Conservation (phyloP, 2,797 vertebrate genomes). For the Sebastes paucispinis region DNA sequence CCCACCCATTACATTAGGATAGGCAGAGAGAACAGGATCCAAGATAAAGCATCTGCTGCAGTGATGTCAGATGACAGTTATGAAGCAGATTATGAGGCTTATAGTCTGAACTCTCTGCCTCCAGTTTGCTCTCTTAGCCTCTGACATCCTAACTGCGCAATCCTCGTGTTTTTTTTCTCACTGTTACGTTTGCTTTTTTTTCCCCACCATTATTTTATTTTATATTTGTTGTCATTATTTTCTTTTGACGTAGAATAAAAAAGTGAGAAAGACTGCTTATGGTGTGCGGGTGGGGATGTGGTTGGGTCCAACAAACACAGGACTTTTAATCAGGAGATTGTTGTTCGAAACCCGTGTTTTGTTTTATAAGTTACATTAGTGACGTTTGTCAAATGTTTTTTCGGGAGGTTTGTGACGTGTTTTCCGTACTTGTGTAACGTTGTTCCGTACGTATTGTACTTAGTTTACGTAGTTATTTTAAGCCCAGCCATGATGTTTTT, state of each 20-base stretch:
- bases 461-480: not conserved
- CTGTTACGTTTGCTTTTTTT: not conserved
- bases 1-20: constrained; percentile 33
- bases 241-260: not conserved
- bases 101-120: constrained; percentile 45
- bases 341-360: too few species aligned
- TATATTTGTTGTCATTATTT: not conserved
- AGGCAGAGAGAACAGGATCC: constrained; percentile 33
- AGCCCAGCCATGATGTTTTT: not conserved
- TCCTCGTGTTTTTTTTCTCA: not conserved
- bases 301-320: too few species aligned
- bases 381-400: too few species aligned
- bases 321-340: too few species aligned
- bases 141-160: constrained; percentile 21
- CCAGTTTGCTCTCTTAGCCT: constrained; percentile 40
- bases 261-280: too few species aligned
- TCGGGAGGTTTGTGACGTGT: accelerated
- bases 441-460: too few species aligned
- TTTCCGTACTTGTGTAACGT: too few species aligned
- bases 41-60: constrained; percentile 63
- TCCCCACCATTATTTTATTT: not conserved
- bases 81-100: constrained; percentile 65
- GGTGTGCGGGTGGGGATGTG: accelerated
- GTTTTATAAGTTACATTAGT: too few species aligned
- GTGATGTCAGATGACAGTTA: constrained; percentile 72